Conservation (phyloP, 2,888 invertebrate species). For the Andrena praecox region DNA sequence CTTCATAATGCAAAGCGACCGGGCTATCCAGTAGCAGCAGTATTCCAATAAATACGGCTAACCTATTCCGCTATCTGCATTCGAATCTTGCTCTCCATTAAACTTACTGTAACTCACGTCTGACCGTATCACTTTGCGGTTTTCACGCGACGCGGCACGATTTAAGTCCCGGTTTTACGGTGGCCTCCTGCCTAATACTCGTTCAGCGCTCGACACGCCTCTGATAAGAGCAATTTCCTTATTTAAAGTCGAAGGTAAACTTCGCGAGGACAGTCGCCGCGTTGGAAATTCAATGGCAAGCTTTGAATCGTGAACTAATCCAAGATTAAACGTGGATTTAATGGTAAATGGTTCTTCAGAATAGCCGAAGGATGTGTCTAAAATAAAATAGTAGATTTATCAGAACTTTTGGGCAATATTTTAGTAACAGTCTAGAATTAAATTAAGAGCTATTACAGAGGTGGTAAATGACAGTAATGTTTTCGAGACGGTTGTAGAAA, state of each 20-base stretch:
- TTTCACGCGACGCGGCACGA: constrained; percentile 26
- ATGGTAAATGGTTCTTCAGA: no score
- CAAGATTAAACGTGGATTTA: no score
- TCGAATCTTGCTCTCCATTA: constrained; percentile 46
- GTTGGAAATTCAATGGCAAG: neutral
- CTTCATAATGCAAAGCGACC: constrained; percentile 58
- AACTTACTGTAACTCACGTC: constrained; percentile 33
- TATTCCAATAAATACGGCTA: constrained; percentile 58
- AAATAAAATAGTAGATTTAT: no score
- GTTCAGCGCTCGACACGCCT: neutral
- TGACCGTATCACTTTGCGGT: constrained; percentile 45
- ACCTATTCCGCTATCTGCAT: constrained; percentile 41
- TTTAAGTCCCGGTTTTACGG: constrained; percentile 19
- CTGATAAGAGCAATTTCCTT: neutral
- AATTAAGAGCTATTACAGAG: no score
- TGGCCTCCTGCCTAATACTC: neutral
- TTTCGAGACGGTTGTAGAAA: no score
- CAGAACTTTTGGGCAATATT: no score
- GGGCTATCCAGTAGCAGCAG: constrained; percentile 35
- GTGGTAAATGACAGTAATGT: no score
- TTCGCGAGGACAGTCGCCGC: no score
- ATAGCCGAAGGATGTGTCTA: no score
- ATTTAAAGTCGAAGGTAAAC: neutral
- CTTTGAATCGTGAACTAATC: neutral
- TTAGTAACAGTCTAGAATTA: no score